phyloP scores from a whole-genome alignment of 2,797 vertebrate genomes.

The Otolemur crassicaudatus region DNA sequence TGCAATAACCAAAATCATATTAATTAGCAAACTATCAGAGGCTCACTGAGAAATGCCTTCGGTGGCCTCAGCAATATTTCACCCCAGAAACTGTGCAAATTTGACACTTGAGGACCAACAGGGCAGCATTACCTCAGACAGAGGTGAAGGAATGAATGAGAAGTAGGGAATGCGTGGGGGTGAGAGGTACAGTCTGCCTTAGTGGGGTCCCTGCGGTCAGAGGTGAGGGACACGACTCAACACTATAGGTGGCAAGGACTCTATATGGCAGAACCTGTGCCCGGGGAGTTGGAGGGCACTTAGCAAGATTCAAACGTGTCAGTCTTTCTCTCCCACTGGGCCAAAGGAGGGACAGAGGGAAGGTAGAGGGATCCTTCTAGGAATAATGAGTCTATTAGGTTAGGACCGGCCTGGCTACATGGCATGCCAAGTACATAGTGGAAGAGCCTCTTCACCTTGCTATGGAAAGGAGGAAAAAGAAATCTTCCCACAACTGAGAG shows the following conservation, averaged over 20 bases:
- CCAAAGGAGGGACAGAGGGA: neutral
- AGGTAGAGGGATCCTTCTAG: neutral
- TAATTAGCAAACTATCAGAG: constrained; percentile 79
- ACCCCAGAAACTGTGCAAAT: neutral
- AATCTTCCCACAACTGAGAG: neutral
- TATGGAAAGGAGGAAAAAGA: neutral
- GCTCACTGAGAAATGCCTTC: constrained; percentile 42
- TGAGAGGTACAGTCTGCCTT: neutral
- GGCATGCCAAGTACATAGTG: neutral
- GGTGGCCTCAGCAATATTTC: constrained; percentile 53
- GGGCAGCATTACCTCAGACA: neutral
- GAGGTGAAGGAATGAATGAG: neutral
- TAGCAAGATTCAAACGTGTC: fast-evolving
- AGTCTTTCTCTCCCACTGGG: neutral
- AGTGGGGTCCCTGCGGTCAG: fast-evolving
- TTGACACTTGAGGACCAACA: neutral
- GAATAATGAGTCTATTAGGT: neutral
- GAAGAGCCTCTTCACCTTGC: neutral
- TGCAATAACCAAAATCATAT: constrained; percentile 70
- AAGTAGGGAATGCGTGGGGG: fast-evolving
- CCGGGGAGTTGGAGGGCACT: neutral
- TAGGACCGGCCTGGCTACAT: neutral
- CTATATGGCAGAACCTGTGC: fast-evolving
- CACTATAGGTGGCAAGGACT: neutral
- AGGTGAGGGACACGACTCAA: neutral